Evolutionary conservation across 2,888 invertebrate species (phyloP).

Genomic region (Plagodis pulveraria): DNA sequence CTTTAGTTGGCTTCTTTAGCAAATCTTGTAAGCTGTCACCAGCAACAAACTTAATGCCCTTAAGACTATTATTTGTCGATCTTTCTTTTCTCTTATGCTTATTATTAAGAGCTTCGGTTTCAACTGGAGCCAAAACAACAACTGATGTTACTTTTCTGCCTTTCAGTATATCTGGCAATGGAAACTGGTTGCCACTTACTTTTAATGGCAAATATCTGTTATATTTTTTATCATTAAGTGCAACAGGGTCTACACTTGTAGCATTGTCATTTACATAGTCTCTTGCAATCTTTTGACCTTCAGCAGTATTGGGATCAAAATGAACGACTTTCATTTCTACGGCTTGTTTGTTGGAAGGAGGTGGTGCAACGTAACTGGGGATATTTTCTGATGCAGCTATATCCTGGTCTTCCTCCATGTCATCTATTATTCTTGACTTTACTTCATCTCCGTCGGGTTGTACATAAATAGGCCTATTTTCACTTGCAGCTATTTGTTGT

Average conservation of each 20-base stretch:
- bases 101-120: conserved; percentile 86
- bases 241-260: conserved; percentile 90
- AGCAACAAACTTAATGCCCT: conserved; percentile 89
- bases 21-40: conserved; percentile 91
- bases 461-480: conserved; percentile 88
- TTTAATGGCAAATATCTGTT: conserved; percentile 94
- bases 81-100: conserved; percentile 82
- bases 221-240: conserved; percentile 90
- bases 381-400: conserved; percentile 84
- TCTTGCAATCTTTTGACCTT: conserved; percentile 89
- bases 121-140: conserved; percentile 93
- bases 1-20: conserved; percentile 89
- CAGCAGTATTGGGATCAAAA: conserved; percentile 90
- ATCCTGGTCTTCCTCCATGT: conserved; percentile 81
- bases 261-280: conserved; percentile 90
- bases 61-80: conserved; percentile 82
- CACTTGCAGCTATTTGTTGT: conserved; percentile 89
- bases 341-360: conserved; percentile 74
- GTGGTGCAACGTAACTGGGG: conserved; percentile 65
- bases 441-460: conserved; percentile 86
- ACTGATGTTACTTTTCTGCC: conserved; percentile 93
- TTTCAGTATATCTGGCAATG: conserved; percentile 90
- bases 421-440: conserved; percentile 75
- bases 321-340: conserved; percentile 94
- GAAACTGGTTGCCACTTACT: conserved; percentile 93